Evolutionary conservation across 2,113 vertebrate species (phyloP), one percentile per base, ranked within the genome.

Genomic region (Sprattus sprattus): DNA sequence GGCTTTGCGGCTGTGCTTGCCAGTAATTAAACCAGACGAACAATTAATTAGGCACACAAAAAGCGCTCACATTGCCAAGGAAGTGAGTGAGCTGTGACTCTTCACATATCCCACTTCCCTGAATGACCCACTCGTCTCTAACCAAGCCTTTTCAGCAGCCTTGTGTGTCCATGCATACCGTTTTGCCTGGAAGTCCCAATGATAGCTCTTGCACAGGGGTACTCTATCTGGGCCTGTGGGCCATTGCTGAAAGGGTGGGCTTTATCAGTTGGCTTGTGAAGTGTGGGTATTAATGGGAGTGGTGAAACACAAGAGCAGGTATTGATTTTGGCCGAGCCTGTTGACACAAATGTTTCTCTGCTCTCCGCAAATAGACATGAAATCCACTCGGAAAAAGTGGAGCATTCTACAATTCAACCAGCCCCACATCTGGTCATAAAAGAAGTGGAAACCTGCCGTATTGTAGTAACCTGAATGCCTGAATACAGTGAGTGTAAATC

Each of bases 11-110:
- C 90, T 88, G 88, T 89, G 87, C 86, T 86, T 81, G 50, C 80
- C 80, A 83, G 85, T 90, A 91, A 92, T 94, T 88, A 91, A 93
- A 93, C 88, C 91, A 93, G 91, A 92, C 90, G n/a, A 91, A 91
- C 87, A 89, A 94, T 94, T 93, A 93, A 91, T 88, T 88, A 90
- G 84, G 85, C 81, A 89, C 81, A 87, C 81, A 81, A 82, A 67
- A 71, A 39, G 82, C 78, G 82, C 83, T 80, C 1, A 75, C 84
- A 85, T 90, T 91, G 86, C 86, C 88, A 84, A 86, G 83, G 85
- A 87, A 90, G 90, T 93, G 89, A 92, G 86, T 86, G 90, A 90
- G 92, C 90, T 86, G 89, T 91, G 6, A 20, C 54, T 60, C n/a
- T 67, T 28, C 64, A 32, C 71, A 78, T 78, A 44, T 78, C 71